These are phyloP conservation scores for Felis catus DNA, from an alignment of 2,113 vertebrate genomes.

Conservation along the genomic window F.catus_Fca126_mat1.0 CM031412.1:189944001-189944500, in stretches of 20 bases:
- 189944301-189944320: not conserved
- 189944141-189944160: not conserved
- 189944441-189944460: not conserved
- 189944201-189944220: not conserved
- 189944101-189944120: not conserved
- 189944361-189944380: not conserved
- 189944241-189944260: not conserved
- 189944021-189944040: not conserved
- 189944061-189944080: not conserved
- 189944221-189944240: not conserved
- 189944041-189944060: not conserved
- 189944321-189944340: not conserved
- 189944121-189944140: not conserved
- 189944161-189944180: not conserved
- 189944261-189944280: not conserved
- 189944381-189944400: not conserved
- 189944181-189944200: not conserved
- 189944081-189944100: not conserved
- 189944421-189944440: not conserved
- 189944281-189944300: not conserved
- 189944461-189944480: not conserved
- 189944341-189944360: not conserved
- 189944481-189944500: not conserved
- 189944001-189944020: not conserved
- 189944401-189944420: constrained; percentile 17